Base-by-base conservation (phyloP, 2,888 invertebrate species). In the Mythimna vitellina region DNA sequence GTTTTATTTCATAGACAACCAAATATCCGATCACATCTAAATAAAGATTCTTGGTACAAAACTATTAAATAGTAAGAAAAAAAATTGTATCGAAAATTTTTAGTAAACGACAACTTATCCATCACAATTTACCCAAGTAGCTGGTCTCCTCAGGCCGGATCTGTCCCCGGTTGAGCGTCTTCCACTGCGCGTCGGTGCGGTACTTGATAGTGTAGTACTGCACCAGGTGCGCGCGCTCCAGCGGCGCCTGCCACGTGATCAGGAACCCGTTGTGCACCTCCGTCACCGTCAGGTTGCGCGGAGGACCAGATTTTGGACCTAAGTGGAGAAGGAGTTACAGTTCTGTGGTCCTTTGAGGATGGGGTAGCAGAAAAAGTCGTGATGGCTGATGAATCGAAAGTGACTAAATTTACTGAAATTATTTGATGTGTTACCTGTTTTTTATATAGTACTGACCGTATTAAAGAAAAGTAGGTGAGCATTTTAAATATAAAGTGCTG, bases 261-360 rank as follows among this genome's bases (percentile, higher is more conserved):
- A 98, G 97, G 95, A 99, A 98, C 84, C 98, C 99, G 93, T 98
- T 98, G 93, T 98, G 97, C 83, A 98, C 97, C 95, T 99, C 98
- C 65, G 98, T 98, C 80, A 99, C 98, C 68, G 99, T 98, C 86
- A 99, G 96, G 95, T 99, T 99, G 85, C 98, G 97, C 46, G 99
- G 99, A 64, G 98, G 98, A 88, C 98, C 98, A 66, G 99, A 99
- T 94, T 98, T 98, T 74, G 99, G 99, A 94, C 99, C 99, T 99
- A 91, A 0, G 58, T 87, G 53, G 1, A 54, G 9, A 69, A 8
- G n/a, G 10, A 20, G 62, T 72, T 68, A 61, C 63, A 73, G 65
- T 49, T 61, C 25, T 10, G 29, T 38, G 60, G 20, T 64, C 49
- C 29, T 67, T 35, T 54, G 29, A 32, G 46, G 1, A 17, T 29